These are phyloP conservation scores for Hippocampus comes DNA, from an alignment of 2,113 vertebrate species.

Conservation along the genomic window DNA sequence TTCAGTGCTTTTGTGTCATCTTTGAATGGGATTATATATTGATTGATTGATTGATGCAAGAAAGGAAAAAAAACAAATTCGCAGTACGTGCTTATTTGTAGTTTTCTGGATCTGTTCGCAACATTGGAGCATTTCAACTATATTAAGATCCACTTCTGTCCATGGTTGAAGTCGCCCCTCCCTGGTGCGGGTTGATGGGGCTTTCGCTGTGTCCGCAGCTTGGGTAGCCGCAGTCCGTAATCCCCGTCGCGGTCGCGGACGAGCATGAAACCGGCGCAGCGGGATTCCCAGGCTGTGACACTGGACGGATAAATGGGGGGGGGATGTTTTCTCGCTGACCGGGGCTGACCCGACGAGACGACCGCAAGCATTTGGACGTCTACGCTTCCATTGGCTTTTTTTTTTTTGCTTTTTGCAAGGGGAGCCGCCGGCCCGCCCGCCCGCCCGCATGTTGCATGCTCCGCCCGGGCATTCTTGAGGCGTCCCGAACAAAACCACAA, in stretches of 20 bases:
- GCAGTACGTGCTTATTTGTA: no score
- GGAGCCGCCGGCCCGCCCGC: conserved; percentile 39
- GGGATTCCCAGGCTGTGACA: conserved; percentile 40
- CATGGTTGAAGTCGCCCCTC: no score
- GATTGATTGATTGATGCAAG: no score
- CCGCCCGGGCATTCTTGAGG: conserved; percentile 65
- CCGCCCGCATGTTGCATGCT: conserved; percentile 66
- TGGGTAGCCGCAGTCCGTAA: conserved; percentile 20
- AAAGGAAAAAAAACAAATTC: no score
- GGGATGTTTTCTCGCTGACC: conserved; percentile 47
- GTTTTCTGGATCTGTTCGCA: no score
- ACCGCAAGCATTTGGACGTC: conserved; percentile 68
- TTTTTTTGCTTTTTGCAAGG: not conserved
- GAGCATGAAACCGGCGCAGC: conserved; percentile 15
- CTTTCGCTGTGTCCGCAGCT: conserved; percentile 17
- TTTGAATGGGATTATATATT: no score
- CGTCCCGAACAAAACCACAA: conserved; percentile 68
- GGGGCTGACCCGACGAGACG: conserved; percentile 64
- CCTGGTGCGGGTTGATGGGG: conserved; percentile 3
- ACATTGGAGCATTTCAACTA: no score
- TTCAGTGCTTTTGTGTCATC: no score
- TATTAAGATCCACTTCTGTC: no score
- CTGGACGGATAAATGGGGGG: conserved; percentile 41
- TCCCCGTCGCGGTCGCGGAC: conserved; percentile 34
- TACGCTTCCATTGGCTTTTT: conserved; percentile 30